Base-by-base conservation (phyloP, 2,888 invertebrate genomes). In the Agonopterix heracliana region DNA sequence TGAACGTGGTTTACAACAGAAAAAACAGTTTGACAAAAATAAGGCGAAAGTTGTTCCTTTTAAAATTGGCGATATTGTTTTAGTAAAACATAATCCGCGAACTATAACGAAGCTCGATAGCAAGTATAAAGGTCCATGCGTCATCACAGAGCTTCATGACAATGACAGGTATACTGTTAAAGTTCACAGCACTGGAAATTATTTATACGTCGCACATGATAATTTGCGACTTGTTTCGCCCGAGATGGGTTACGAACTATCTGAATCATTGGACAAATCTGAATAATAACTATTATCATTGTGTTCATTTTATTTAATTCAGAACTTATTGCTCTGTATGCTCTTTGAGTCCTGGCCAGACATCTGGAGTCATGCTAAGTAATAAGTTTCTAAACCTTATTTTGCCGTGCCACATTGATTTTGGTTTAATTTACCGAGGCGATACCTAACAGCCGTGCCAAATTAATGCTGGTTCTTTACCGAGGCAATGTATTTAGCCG, bases 11-110 rank as follows among this genome's bases (percentile, higher is more conserved):
- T 2, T 11, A 40, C 8, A 44, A 34, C 11, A 48, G 11, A 4
- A 12, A 41, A 14, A 41, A 10, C 35, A 49, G 9, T 53, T 52
- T 36, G 57, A 57, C 44, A 14, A 41, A 0, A 54, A 54, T 2
- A 45, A 44, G 41, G 57, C 55, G 1, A 40, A 0, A 4, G 47
- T 54, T 5, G 53, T 46, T 44, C 54, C 54, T 1, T 63, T 59
- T 44, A 41, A 46, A 0, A 12, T 45, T 10, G 59, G 61, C 0
- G 58, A 59, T 10, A 60, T 40, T n/a, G 61, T 63, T 0, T 61
- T 61, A 40, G 9, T 56, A n/a, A 59, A 61, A 51, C 45, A 45
- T 14, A 41, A 45, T 12, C 60, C 62, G 40, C 52, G 63, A 0
- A 54, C 54, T 14, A 55, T 59, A 48, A 61, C 53, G 0, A 60